phyloP scores from a whole-genome alignment of 2,113 vertebrate genomes.

The Tragulus kanchil region DNA sequence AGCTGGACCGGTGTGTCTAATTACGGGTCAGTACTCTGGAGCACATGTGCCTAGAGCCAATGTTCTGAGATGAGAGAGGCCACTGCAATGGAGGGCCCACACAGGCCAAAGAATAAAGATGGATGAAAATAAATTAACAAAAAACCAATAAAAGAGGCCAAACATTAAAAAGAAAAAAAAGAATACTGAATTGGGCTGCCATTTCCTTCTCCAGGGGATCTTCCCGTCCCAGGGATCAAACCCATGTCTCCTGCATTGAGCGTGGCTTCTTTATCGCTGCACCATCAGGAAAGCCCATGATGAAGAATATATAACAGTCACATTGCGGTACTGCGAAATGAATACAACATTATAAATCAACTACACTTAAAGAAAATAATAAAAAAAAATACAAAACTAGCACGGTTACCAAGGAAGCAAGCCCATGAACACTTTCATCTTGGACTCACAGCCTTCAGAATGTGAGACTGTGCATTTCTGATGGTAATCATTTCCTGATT shows the following conservation, averaged over 20 bases:
- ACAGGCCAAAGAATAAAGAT: too few relatives aligned
- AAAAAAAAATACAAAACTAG: too few relatives aligned
- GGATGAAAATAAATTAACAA: too few relatives aligned
- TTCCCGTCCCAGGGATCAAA: neutral
- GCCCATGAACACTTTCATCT: accelerated
- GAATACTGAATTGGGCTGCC: neutral
- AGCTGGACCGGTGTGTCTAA: too few relatives aligned
- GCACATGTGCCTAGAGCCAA: too few relatives aligned
- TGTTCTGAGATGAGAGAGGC: too few relatives aligned
- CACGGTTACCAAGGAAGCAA: neutral
- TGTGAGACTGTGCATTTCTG: neutral
- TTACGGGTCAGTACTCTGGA: too few relatives aligned
- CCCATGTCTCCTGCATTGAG: neutral
- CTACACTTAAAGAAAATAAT: neutral
- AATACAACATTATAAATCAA: neutral
- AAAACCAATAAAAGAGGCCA: too few relatives aligned
- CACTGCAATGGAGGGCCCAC: too few relatives aligned
- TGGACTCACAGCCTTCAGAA: neutral
- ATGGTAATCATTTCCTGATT: too few relatives aligned
- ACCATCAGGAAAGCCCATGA: neutral
- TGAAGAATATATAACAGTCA: neutral
- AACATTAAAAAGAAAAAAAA: neutral
- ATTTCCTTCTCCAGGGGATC: neutral
- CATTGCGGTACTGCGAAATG: neutral
- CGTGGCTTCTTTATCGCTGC: too few relatives aligned